Evolutionary conservation across 1,140 invertebrate species (phyloP).

Genomic region (Plutomurus gul): DNA sequence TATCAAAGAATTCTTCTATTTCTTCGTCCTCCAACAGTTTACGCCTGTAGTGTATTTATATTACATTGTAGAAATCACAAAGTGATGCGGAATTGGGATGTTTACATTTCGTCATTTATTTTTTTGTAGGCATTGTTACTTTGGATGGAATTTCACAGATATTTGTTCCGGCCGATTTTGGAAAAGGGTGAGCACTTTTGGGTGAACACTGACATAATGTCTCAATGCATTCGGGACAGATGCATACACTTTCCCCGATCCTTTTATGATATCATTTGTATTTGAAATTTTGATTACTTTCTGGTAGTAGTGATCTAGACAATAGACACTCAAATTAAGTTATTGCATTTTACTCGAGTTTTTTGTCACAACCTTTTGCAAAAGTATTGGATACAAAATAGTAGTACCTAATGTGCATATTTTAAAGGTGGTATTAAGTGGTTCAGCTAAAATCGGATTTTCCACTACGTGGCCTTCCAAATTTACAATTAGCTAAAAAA

Average conservation of each 20-base stretch:
- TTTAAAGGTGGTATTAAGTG: too few species aligned
- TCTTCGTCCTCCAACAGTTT: neutral
- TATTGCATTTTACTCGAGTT: too few species aligned
- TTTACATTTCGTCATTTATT: neutral
- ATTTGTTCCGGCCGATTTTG: neutral
- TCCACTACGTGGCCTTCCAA: too few species aligned
- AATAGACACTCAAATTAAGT: neutral
- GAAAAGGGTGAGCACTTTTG: neutral
- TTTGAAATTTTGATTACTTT: neutral
- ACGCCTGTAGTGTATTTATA: too few species aligned
- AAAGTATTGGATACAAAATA: too few species aligned
- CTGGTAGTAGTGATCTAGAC: neutral
- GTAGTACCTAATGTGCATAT: too few species aligned
- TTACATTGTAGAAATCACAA: too few species aligned
- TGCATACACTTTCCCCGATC: neutral
- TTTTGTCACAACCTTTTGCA: too few species aligned
- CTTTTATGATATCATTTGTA: too few species aligned
- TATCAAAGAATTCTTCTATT: neutral
- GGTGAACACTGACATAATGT: neutral
- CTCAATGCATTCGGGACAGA: neutral
- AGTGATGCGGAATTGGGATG: too few species aligned
- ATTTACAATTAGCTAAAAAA: too few species aligned
- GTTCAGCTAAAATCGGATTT: too few species aligned
- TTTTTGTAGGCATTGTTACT: neutral
- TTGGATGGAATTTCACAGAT: slow-evolving; percentile 22